phyloP scores from a whole-genome alignment of 2,113 vertebrate genomes.

The Cyprinus carpio region DNA sequence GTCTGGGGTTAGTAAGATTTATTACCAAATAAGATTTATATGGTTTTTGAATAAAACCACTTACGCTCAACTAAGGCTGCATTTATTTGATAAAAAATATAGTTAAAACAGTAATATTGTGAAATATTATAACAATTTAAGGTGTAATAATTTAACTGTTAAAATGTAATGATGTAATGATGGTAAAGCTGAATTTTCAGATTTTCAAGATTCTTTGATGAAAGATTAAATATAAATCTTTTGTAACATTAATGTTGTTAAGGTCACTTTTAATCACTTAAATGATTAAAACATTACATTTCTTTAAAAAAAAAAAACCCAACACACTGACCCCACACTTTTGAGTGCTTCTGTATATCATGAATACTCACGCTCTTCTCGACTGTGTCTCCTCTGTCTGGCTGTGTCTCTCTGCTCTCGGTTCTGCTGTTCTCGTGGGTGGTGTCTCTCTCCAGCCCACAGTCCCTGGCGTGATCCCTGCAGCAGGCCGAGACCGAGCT shows the following conservation, averaged over 20 bases:
- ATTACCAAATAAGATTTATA: too few relatives aligned
- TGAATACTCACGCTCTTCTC: conserved; percentile 84
- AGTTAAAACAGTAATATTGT: too few relatives aligned
- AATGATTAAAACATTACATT: neutral
- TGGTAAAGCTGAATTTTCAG: too few relatives aligned
- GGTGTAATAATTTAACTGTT: too few relatives aligned
- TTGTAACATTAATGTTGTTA: neutral
- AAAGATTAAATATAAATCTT: too few relatives aligned
- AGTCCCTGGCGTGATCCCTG: conserved; percentile 67
- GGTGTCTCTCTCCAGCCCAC: conserved; percentile 74
- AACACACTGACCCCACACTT: neutral
- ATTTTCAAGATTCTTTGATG: neutral
- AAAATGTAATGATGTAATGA: too few relatives aligned
- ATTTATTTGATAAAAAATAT: too few relatives aligned
- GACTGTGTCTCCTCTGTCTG: conserved; percentile 66
- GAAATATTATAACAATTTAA: too few relatives aligned
- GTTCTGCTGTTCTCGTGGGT: conserved; percentile 55
- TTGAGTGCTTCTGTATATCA: neutral
- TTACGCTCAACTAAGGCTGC: too few relatives aligned
- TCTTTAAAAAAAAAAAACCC: neutral
- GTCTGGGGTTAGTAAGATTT: neutral
- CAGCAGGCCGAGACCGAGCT: conserved; percentile 77
- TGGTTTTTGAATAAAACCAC: too few relatives aligned
- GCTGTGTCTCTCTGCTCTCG: neutral
- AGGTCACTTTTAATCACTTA: neutral